Base-by-base conservation (phyloP, 2,113 vertebrate genomes). In the Elgaria multicarinata region DNA sequence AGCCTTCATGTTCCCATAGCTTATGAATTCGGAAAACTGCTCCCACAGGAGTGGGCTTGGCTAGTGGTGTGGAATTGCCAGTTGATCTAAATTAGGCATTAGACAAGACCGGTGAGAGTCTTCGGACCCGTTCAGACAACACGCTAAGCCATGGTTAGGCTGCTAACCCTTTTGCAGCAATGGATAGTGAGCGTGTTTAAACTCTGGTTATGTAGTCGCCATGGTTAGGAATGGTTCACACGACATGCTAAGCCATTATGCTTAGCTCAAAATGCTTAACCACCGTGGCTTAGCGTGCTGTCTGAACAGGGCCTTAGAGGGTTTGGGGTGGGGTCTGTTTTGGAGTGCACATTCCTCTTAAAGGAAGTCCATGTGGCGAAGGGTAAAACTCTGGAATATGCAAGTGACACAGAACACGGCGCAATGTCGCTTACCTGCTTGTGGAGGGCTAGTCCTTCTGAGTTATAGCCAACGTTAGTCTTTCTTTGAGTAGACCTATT, bases 21-120 rank as follows among this genome's bases (percentile, higher is more conserved):
- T 84, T 78, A 53, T 13, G 31, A 90, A 94, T 92, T 93, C 94
- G 90, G 93, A 93, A 93, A 92, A 89, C 79, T 28, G 55, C 26
- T 91, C 93, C 91, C 87, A 28, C 16, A 28, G 13, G 0, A 42
- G 14, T 28, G 22, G 36, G 2, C 0, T 3, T 76, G 82, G 12
- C 85, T 90, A 83, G 88, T 90, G 16, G 7, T 79, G 1, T 1
- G 0, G 58, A 31, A 72, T 36, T 67, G 44, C 44, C 58, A 9
- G 4, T 87, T 67, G 46, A 4, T 50, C 66, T 79, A 1, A 13
- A 18, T 69, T 42, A 2, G 50, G 39, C 6, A 9, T 28, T 77
- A 26, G 6, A 9, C 36, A 53, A 18, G 74, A 75, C 14, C 7
- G 22, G 74, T 22, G 74, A 42, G 36, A 75, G n/a, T n/a, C n/a